A percentile compares a stretch with the other conserved stretches of the same genome.
Conservation (phyloP, 2,888 invertebrate species). For the Aleiodes testaceus region DNA sequence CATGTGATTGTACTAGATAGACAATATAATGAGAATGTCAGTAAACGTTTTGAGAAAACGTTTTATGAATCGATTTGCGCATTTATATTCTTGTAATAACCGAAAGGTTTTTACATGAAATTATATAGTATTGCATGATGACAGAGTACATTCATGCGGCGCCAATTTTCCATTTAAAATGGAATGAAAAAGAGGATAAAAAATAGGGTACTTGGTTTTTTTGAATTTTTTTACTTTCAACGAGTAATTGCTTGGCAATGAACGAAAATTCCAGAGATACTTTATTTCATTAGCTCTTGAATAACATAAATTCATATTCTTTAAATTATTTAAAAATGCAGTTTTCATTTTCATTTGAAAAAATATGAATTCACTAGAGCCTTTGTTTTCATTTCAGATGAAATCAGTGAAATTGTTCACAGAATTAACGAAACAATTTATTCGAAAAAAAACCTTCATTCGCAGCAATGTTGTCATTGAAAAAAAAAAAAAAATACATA, state of each 20-base stretch:
- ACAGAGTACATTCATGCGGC: not conserved
- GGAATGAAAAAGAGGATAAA: constrained; percentile 3
- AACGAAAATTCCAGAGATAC: too few species aligned
- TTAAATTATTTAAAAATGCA: too few species aligned
- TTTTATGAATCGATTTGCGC: not conserved
- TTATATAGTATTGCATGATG: constrained; percentile 2
- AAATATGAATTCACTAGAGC: too few species aligned
- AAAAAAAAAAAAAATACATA: not conserved
- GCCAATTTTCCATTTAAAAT: not conserved
- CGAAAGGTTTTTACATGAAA: not conserved
- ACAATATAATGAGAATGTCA: constrained; percentile 9
- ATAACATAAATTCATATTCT: too few species aligned
- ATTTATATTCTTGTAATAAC: not conserved
- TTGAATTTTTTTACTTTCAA: constrained; percentile 6
- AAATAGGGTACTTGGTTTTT: not conserved
- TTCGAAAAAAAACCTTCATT: not conserved
- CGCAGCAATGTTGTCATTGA: too few species aligned
- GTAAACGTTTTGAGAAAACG: not conserved
- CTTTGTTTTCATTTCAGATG: too few species aligned
- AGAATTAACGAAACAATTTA: constrained; percentile 36
- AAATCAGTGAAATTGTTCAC: not conserved
- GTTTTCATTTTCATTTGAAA: too few species aligned
- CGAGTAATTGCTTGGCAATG: too few species aligned
- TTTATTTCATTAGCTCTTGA: constrained; percentile 2
- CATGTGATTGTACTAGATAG: not conserved